These are phyloP conservation scores for Astreopora myriophthalma DNA, from an alignment of 64 coral and sea anemone species.

Conservation along the genomic window DNA sequence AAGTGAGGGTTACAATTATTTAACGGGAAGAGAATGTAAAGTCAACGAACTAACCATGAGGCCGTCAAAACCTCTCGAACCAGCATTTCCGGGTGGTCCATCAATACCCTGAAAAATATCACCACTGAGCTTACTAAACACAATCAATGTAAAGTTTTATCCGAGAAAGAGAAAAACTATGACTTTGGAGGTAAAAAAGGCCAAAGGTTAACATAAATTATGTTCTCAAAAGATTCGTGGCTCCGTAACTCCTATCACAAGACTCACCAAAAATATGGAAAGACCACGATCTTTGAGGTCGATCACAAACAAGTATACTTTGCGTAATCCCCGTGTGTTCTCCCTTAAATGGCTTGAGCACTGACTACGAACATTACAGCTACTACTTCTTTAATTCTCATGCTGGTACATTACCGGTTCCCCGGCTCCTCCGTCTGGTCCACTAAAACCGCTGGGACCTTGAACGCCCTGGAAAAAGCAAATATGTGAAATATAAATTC, in stretches of 20 bases:
- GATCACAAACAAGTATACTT: no score
- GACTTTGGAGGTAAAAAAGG: neutral
- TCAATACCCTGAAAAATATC: neutral
- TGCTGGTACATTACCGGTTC: neutral
- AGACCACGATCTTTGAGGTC: no score
- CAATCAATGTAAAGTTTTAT: neutral
- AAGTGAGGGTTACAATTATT: no score
- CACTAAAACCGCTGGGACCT: neutral
- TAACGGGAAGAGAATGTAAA: no score
- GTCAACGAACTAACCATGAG: neutral
- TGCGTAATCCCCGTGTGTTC: no score
- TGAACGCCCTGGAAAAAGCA: neutral
- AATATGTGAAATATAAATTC: neutral
- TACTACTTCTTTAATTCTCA: neutral
- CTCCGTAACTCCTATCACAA: no score
- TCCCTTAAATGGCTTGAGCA: no score
- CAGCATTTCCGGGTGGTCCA: neutral
- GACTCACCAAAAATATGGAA: no score
- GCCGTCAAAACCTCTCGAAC: neutral
- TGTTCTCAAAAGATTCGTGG: no score
- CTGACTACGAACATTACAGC: neutral
- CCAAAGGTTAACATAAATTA: no score
- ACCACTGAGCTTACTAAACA: neutral
- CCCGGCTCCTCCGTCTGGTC: neutral
- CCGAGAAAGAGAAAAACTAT: neutral